phyloP scores from a whole-genome alignment of 2,888 invertebrate species.

The Punctoribates punctum region DNA sequence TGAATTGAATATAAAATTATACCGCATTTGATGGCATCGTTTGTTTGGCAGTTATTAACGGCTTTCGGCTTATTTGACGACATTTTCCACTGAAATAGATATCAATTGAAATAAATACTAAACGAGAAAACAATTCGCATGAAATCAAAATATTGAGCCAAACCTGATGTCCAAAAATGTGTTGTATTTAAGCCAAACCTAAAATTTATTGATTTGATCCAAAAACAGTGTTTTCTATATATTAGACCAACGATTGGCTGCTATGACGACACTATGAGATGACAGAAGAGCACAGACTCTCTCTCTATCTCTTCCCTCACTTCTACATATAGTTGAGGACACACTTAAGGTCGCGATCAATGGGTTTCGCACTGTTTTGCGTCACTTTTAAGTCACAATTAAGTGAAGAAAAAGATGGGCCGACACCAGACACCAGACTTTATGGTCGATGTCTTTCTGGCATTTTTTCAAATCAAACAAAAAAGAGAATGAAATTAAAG shows the following conservation, averaged over 20 bases:
- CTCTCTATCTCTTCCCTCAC: not conserved
- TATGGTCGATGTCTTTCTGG: not conserved
- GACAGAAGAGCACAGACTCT: constrained; percentile 33
- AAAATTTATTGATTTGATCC: constrained; percentile 30
- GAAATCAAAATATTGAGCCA: too few species aligned
- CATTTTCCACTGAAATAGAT: not conserved
- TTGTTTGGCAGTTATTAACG: not conserved
- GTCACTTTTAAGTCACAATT: too few species aligned
- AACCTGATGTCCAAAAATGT: not conserved
- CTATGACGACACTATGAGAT: constrained; percentile 2
- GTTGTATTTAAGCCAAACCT: constrained; percentile 28
- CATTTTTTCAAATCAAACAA: not conserved
- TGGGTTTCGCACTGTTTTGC: too few species aligned
- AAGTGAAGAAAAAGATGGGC: too few species aligned
- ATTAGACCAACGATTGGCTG: not conserved
- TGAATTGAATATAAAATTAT: constrained; percentile 7
- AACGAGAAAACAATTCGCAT: too few species aligned
- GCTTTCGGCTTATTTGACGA: not conserved
- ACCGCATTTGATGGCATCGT: not conserved
- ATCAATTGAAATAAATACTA: too few species aligned
- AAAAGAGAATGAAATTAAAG: too few species aligned
- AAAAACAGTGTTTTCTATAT: not conserved
- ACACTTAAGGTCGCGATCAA: too few species aligned
- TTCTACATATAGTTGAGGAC: not conserved
- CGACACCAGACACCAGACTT: too few species aligned